phyloP scores from a whole-genome alignment of 2,888 invertebrate genomes.

The Zaprionus lineosus region DNA sequence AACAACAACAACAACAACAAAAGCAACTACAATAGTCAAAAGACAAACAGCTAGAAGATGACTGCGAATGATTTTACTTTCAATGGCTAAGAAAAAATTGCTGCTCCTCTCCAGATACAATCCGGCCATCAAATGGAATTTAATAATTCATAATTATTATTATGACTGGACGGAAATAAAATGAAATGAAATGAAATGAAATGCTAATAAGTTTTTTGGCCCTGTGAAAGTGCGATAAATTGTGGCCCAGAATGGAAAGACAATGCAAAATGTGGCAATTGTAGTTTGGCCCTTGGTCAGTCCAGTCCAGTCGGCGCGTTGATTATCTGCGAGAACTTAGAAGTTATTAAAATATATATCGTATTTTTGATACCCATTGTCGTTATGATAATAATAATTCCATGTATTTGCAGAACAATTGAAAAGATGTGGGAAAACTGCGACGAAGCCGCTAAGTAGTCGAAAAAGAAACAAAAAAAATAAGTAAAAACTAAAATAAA shows the following conservation, averaged over 20 bases:
- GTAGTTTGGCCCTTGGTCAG: no score
- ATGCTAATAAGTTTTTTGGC: background rate
- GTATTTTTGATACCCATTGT: constrained; percentile 19
- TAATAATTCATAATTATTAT: constrained; percentile 50
- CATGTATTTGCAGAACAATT: constrained; percentile 52
- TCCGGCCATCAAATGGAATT: constrained; percentile 7
- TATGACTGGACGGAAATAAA: constrained; percentile 26
- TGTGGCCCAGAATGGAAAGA: no score
- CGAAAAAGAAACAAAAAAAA: constrained; percentile 27
- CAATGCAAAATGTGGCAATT: background rate
- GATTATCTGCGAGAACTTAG: constrained; percentile 12
- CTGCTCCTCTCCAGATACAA: constrained; percentile 3
- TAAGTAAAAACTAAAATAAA: constrained; percentile 10
- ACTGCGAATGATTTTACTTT: constrained; percentile 37
- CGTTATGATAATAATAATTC: constrained; percentile 30
- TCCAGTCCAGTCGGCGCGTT: no score
- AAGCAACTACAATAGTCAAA: no score
- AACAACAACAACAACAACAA: no score
- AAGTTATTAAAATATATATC: constrained; percentile 19
- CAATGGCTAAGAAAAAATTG: constrained; percentile 38
- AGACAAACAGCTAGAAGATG: background rate
- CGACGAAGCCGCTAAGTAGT: constrained; percentile 50
- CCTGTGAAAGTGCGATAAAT: constrained; percentile 17
- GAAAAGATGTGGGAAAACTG: constrained; percentile 51
- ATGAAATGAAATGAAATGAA: constrained; percentile 7